These are phyloP conservation scores for Drosophila insularis DNA, from an alignment of 1,140 invertebrate species.

Conservation along the genomic window DNA sequence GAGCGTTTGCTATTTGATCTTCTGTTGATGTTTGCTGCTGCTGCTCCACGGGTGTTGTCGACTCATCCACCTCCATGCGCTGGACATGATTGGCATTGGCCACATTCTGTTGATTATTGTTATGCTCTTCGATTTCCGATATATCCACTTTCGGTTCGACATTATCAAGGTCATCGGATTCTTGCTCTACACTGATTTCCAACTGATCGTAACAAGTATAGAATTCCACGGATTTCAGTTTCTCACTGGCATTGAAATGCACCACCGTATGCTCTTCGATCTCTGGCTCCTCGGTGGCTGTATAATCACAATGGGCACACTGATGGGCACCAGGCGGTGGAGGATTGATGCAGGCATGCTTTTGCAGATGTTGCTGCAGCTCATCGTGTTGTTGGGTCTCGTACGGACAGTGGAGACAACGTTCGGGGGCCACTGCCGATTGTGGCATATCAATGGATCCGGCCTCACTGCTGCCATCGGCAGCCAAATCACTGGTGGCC, in stretches of 20 bases:
- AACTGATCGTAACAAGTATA: constrained; percentile 76
- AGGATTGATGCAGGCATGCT: constrained; percentile 89
- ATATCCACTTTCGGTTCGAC: constrained; percentile 17
- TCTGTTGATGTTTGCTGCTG: constrained; percentile 1
- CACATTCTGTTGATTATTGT: constrained; percentile 71
- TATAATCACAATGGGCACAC: constrained; percentile 93
- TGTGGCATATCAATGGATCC: constrained; percentile 59
- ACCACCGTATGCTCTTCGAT: constrained; percentile 72
- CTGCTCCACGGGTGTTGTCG: not conserved
- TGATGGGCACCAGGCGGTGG: constrained; percentile 86
- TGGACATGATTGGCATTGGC: constrained; percentile 59
- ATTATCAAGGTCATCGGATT: constrained; percentile 11
- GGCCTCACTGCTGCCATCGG: constrained; percentile 66
- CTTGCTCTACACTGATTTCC: constrained; percentile 73
- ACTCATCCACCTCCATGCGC: not conserved
- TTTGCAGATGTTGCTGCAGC: constrained; percentile 83
- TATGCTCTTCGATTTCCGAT: constrained; percentile 42
- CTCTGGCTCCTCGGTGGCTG: constrained; percentile 82
- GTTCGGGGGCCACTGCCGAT: constrained; percentile 87
- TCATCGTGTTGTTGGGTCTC: constrained; percentile 58
- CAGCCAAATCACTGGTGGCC: constrained; percentile 68
- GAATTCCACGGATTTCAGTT: constrained; percentile 73
- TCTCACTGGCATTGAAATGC: constrained; percentile 77
- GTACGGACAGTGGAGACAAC: constrained; percentile 84
- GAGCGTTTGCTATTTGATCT: not conserved